A percentile compares a stretch with the other conserved stretches of the same genome.
These are phyloP conservation scores for Emydura subglobosa DNA, from an alignment of 2,113 vertebrate genomes.

Conservation along the genomic window DNA sequence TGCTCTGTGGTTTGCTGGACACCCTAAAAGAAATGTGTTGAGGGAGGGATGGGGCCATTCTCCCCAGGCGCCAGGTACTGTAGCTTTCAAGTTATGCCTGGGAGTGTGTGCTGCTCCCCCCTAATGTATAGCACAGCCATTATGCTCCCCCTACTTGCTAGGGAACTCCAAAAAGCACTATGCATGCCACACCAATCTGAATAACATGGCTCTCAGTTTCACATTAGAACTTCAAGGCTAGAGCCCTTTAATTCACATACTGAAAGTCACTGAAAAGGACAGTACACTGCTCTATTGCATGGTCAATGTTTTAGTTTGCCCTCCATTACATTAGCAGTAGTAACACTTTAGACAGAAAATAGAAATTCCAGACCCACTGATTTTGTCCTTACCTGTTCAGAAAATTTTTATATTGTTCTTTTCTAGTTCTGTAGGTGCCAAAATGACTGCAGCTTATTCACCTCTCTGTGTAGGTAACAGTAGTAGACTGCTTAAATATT, in stretches of 20 bases:
- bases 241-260: neutral
- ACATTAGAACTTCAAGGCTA: neutral
- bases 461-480: neutral
- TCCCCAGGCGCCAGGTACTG: neutral
- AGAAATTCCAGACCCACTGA: neutral
- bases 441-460: neutral
- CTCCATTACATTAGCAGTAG: neutral
- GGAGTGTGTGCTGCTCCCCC: neutral
- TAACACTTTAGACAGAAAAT: neutral
- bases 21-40: neutral
- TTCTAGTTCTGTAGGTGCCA: neutral
- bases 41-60: neutral
- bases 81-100: neutral
- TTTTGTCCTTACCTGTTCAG: neutral
- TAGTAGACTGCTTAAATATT: neutral
- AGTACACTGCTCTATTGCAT: neutral
- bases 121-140: fast-evolving
- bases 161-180: neutral
- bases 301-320: fast-evolving
- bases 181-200: neutral
- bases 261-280: neutral
- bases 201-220: neutral
- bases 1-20: neutral
- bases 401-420: neutral
- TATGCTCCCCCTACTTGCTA: neutral